A percentile compares a stretch with the other conserved stretches of the same genome.
phyloP scores from a whole-genome alignment of 2,888 invertebrate species.

The Lasioglossum leucozonium region DNA sequence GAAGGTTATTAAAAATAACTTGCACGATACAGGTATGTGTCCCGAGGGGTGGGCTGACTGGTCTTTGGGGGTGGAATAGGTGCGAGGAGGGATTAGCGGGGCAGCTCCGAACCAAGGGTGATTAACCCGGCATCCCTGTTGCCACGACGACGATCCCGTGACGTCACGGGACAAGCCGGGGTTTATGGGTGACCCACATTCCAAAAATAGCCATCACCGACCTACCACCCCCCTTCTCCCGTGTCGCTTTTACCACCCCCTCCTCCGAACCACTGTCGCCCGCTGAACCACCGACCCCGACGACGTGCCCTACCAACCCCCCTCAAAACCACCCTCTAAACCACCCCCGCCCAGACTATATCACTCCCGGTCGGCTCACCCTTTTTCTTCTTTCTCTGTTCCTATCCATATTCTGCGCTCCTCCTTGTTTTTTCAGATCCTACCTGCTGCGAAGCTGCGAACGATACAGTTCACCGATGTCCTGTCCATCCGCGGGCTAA shows the following conservation, averaged over 20 bases:
- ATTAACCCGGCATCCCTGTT: conserved; percentile 82
- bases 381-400: conserved; percentile 25
- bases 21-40: conserved; percentile 41
- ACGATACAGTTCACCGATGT: not conserved
- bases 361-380: conserved; percentile 7
- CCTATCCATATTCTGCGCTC: conserved; percentile 18
- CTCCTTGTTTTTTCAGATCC: conserved; percentile 32
- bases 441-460: conserved; percentile 16
- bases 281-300: conserved; percentile 60
- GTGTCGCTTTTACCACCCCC: conserved; percentile 50
- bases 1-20: conserved; percentile 27
- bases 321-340: conserved; percentile 11
- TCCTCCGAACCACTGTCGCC: conserved; percentile 56
- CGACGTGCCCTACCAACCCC: conserved; percentile 44
- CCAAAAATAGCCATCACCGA: conserved; percentile 82
- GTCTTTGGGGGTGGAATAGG: conserved; percentile 30
- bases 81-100: conserved; percentile 31
- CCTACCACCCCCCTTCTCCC: conserved; percentile 58
- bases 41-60: conserved; percentile 22
- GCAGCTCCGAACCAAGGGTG: conserved; percentile 72
- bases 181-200: conserved; percentile 84
- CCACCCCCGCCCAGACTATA: not conserved
- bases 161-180: conserved; percentile 83
- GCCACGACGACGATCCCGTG: conserved; percentile 83
- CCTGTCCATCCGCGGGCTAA: not conserved